phyloP scores from a whole-genome alignment of 2,113 vertebrate genomes.

The Gracilinanus agilis region DNA sequence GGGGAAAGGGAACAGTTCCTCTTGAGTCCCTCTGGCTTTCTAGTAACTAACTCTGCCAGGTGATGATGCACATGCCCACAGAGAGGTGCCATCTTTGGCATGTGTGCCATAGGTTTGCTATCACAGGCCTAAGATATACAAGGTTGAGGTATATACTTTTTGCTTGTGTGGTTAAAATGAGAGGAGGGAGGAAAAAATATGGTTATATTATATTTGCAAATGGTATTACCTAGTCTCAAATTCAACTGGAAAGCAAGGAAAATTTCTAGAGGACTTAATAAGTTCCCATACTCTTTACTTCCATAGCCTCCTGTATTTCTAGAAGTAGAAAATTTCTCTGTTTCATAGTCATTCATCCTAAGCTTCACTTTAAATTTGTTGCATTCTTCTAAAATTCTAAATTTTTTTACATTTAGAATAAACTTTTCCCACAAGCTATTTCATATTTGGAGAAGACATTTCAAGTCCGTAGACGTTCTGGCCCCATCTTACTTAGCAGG shows the following conservation, averaged over 20 bases:
- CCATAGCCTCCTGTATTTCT: neutral
- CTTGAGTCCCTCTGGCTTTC: too few relatives aligned
- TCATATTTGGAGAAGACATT: constrained; percentile 95
- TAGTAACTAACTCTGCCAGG: too few relatives aligned
- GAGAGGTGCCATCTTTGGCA: too few relatives aligned
- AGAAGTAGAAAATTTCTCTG: neutral
- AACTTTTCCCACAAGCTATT: constrained; percentile 97
- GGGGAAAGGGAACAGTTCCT: too few relatives aligned
- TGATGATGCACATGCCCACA: too few relatives aligned
- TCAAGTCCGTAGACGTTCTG: constrained; percentile 89
- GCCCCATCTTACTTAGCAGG: constrained; percentile 95
- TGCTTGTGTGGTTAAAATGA: constrained; percentile 11
- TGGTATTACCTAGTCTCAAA: neutral
- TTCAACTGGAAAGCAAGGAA: constrained; percentile 20
- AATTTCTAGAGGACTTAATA: neutral
- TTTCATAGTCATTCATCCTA: neutral
- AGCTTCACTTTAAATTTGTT: constrained; percentile 38
- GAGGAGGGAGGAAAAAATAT: neutral
- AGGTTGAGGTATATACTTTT: constrained; percentile 37
- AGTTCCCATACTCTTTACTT: neutral
- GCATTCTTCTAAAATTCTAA: constrained; percentile 37
- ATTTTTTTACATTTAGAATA: constrained; percentile 85
- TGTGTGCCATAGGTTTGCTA: too few relatives aligned
- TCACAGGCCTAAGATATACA: neutral
- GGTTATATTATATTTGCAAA: neutral